phyloP scores from a whole-genome alignment of 2,797 vertebrate species.

The Halcyon leucocephala region DNA sequence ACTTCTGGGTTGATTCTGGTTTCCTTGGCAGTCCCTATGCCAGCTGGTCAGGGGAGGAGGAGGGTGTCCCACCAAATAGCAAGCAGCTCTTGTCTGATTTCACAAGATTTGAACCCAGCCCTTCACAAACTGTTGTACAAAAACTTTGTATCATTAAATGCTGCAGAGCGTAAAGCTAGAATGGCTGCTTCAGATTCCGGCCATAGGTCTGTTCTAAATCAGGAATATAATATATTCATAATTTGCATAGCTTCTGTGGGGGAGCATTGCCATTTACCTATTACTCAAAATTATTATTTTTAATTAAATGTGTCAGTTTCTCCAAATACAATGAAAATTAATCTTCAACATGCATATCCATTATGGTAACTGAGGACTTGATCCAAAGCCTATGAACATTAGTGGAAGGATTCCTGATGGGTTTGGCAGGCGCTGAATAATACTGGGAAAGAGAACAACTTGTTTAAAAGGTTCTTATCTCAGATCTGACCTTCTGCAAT shows the following conservation, averaged over 20 bases:
- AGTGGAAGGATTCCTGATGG: not conserved
- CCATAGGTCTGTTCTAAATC: not conserved
- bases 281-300: not conserved
- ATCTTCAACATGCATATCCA: not conserved
- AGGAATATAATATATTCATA: not conserved
- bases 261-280: not conserved
- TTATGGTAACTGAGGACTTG: not conserved
- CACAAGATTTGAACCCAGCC: not conserved
- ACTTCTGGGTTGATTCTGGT: not conserved
- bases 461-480: not conserved
- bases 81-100: not conserved
- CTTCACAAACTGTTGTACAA: not conserved
- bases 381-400: not conserved
- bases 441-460: not conserved
- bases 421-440: not conserved
- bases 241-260: not conserved
- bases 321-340: not conserved
- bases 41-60: not conserved
- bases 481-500: not conserved
- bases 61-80: not conserved
- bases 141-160: not conserved
- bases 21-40: not conserved
- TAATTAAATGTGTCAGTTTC: not conserved
- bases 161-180: not conserved
- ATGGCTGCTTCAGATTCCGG: not conserved